A percentile compares a stretch with the other conserved stretches of the same genome.
Conservation (phyloP, 2,113 vertebrate genomes). For the Porphyrio hochstetteri region DNA sequence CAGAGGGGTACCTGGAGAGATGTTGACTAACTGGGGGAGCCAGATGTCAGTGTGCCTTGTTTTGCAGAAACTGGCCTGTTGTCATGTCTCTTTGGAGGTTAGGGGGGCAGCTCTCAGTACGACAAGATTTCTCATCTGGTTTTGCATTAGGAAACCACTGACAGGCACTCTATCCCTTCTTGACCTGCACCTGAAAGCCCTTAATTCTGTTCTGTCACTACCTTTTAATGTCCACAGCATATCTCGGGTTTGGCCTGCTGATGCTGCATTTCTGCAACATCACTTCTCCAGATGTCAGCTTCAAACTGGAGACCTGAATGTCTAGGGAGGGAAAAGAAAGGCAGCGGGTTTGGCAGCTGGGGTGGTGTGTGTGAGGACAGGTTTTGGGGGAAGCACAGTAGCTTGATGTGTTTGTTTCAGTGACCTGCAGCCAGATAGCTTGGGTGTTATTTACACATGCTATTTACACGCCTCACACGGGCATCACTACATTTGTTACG, state of each 20-base stretch:
- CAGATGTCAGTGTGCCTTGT: neutral
- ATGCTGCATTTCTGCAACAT: constrained; percentile 14
- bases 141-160: neutral
- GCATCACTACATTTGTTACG: neutral
- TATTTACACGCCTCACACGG: constrained; percentile 5
- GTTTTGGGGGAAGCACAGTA: neutral
- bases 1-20: neutral
- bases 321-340: neutral
- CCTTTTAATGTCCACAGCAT: neutral
- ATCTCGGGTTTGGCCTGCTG: neutral
- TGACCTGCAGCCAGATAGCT: neutral
- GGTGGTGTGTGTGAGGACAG: neutral
- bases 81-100: neutral
- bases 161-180: neutral
- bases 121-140: neutral
- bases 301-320: constrained; percentile 22
- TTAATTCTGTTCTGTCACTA: constrained; percentile 14
- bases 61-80: neutral
- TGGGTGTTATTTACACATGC: neutral
- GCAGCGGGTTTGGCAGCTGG: neutral
- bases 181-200: neutral
- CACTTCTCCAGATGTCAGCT: constrained; percentile 51
- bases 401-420: neutral
- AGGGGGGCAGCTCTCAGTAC: no score
- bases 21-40: neutral